Evolutionary conservation across 2,888 invertebrate species (phyloP).

Genomic region (Ariolimax columbianus): DNA sequence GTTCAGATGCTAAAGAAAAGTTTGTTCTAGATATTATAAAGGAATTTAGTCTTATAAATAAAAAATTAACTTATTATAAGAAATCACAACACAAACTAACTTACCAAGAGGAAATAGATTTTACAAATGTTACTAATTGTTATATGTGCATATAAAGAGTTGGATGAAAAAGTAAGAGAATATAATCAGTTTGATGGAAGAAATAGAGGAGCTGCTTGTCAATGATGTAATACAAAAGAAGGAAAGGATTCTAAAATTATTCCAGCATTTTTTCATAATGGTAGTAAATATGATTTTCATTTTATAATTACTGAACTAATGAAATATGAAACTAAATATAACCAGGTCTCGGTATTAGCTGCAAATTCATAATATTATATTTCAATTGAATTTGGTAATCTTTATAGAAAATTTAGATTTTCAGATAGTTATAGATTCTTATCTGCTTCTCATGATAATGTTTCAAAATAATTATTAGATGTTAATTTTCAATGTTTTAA

Average conservation of each 20-base stretch:
- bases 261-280: slow-evolving; percentile 53
- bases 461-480: background rate
- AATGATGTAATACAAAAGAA: slow-evolving; percentile 54
- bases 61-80: background rate
- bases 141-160: no score
- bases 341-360: slow-evolving; percentile 29
- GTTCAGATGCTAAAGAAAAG: background rate
- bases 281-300: slow-evolving; percentile 51
- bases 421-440: background rate
- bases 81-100: background rate
- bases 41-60: background rate
- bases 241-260: slow-evolving; percentile 48
- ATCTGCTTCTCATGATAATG: no score
- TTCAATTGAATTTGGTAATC: no score
- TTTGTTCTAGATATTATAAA: no score
- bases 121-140: background rate
- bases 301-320: slow-evolving; percentile 52
- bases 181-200: background rate
- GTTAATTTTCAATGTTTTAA: background rate
- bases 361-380: no score
- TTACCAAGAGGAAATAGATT: slow-evolving; percentile 8
- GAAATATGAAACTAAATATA: slow-evolving; percentile 44
- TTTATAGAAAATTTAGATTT: no score
- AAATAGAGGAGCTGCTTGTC: slow-evolving; percentile 45
- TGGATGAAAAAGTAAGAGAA: no score